Conservation (phyloP, 2,888 invertebrate genomes). For the Cyrtodaria siliqua region DNA sequence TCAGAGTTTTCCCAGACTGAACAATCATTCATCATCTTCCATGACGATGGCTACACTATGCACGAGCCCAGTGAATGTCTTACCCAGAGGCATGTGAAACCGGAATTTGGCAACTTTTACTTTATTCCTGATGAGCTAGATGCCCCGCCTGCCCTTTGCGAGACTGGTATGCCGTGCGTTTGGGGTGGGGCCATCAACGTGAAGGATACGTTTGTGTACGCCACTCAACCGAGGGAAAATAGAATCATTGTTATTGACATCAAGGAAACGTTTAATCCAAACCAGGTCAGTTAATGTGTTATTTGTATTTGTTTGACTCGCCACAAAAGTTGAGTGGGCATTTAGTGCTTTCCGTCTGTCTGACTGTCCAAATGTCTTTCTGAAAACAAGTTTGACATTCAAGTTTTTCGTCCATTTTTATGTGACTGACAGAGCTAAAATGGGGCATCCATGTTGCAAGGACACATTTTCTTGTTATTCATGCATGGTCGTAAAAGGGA, state of each 20-base stretch:
- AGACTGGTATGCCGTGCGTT: constrained; percentile 87
- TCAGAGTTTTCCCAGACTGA: constrained; percentile 82
- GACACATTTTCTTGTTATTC: no score
- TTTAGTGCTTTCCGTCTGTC: no score
- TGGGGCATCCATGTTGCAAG: no score
- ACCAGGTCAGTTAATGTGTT: constrained; percentile 83
- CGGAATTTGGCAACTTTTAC: constrained; percentile 90
- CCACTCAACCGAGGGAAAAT: constrained; percentile 90
- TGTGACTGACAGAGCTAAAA: no score
- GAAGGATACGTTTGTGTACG: constrained; percentile 90
- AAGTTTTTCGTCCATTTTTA: no score
- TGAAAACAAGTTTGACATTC: no score
- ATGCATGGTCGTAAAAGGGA: no score
- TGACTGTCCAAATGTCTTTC: no score
- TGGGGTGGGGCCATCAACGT: constrained; percentile 92
- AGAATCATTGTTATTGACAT: constrained; percentile 91
- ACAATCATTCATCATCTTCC: constrained; percentile 91
- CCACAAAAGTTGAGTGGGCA: no score
- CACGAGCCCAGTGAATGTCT: constrained; percentile 91
- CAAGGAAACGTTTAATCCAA: constrained; percentile 84
- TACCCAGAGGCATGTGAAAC: constrained; percentile 90
- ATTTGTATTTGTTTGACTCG: no score
- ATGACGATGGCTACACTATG: constrained; percentile 91
- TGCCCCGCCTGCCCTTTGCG: constrained; percentile 85
- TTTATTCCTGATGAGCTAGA: constrained; percentile 80